Evolutionary conservation across 2,888 invertebrate species (phyloP), one percentile per base, ranked within the genome.

Genomic region (Cylindroiulus punctatus): DNA sequence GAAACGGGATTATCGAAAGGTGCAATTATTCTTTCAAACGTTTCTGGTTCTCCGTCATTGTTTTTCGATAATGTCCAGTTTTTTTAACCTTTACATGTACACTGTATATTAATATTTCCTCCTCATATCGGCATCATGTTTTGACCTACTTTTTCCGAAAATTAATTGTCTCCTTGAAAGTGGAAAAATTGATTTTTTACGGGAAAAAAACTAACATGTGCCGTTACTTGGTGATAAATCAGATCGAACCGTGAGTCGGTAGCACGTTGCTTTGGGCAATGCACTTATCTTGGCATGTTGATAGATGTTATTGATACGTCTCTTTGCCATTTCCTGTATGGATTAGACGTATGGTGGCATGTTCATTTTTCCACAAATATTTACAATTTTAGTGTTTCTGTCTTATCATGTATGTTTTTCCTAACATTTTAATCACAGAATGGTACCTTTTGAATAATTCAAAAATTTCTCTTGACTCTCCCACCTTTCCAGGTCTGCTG

Each of bases 121-220:
- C 57, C 57, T 22, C 57, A 57, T 57, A 57, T 57, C 57, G n/a
- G 57, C 57, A 57, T n/a, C 19, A 7, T n/a, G 7, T 17, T 22
- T 57, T 57, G 57, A 22, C 57, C 57, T 57, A 57, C 19, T 19
- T 57, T 57, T 57, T 57, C 57, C 57, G 57, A 57, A 57, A 57
- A 57, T 19, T 57, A 57, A 57, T 57, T 57, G 57, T n/a, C 57
- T 57, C 57, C 57, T 57, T 57, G 57, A 57, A 57, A 57, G n/a
- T 22, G 3, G 57, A 57, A 57, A 57, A n/a, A 57, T 57, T 57
- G 19, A 57, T 57, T 57, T 57, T 57, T 57, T 7, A 36, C 36
- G 4, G 14, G 4, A 57, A 19, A 57, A 57, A 57, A 57, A 57
- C 36, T n/a, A n/a, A n/a, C 36, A 57, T n/a, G 4, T 0, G 22